Percentiles rank a stretch among this genome's conserved stretches.
Conservation (phyloP, 2,113 vertebrate genomes). For the Typhlomys cinereus region DNA sequence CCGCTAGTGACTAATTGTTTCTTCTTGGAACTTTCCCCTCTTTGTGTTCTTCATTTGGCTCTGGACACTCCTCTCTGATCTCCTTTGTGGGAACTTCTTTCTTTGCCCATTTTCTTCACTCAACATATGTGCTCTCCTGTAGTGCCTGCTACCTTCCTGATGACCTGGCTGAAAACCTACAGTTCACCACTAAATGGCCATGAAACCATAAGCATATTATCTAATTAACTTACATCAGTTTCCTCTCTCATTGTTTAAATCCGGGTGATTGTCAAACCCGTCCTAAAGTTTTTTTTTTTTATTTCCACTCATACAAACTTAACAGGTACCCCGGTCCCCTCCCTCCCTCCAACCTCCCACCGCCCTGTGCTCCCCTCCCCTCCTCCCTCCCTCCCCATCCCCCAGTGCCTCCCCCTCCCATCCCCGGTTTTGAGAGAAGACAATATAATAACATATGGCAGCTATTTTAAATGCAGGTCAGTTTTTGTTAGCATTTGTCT, state of each 20-base stretch:
- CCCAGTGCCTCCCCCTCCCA: no score
- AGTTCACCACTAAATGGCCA: background rate
- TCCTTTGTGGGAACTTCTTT: background rate
- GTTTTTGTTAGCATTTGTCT: background rate
- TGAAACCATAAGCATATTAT: background rate
- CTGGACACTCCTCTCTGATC: no score
- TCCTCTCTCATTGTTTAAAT: background rate
- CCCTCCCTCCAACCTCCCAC: no score
- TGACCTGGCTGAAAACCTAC: background rate
- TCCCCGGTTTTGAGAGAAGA: no score
- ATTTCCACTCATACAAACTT: no score
- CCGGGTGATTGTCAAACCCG: background rate
- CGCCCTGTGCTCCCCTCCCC: no score
- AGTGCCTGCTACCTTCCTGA: background rate
- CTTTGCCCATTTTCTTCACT: background rate
- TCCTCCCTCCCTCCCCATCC: no score
- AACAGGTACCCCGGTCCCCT: no score
- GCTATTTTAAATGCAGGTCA: background rate
- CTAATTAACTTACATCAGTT: background rate
- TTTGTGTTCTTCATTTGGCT: background rate
- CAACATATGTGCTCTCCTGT: rapidly evolving
- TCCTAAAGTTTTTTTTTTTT: background rate
- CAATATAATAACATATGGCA: background rate
- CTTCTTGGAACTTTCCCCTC: background rate
- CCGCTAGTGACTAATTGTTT: background rate